Base-by-base conservation (phyloP, 2,113 vertebrate genomes). In the Forbesichthys papilliferus region DNA sequence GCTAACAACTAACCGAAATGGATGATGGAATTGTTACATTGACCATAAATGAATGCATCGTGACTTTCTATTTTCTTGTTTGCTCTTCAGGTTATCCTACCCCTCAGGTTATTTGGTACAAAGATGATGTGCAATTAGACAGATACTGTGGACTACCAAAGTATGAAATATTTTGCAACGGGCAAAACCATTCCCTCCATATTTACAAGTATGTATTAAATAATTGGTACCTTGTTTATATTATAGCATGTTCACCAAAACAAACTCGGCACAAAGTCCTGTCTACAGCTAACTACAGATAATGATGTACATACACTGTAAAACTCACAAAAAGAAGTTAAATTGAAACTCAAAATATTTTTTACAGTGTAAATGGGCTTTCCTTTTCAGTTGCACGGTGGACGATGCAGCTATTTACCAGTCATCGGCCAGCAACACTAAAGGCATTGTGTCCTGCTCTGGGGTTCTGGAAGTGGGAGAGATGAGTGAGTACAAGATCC, bases 321-420 rank as follows among this genome's bases (percentile, higher is more conserved):
- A 27, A 42, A 42, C 36, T 53, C 52, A 16, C 51, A 4, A 54
- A 8, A 36, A 5, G 0, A 3, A 54, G 57, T 58, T 8, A 18
- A 53, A 13, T 18, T 4, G 13, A 52, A 52, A 27, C 11, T 18
- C 49, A 42, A 42, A n/a, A n/a, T 61, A 34, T 61, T 46, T 7
- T 60, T 61, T 13, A 14, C 42, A 11, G 20, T n/a, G 3, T 5
- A 34, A 34, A 27, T 27, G 18, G 11, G 56, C 33, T 71, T 83
- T 49, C 64, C 64, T 78, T 77, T 81, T 16, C 81, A 99, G 98
- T 86, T 99, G 98, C 86, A 94, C 48, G 69, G 91, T 95, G 80
- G 97, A 99, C 33, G 98, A 99, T 56, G 98, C 98, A 0, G 98
- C 96, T 61, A 97, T 99, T 81, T 99, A 99, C 91, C 97, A 99